Evolutionary conservation across 2,113 vertebrate species (phyloP).

Genomic region (Nothobranchius furzeri): DNA sequence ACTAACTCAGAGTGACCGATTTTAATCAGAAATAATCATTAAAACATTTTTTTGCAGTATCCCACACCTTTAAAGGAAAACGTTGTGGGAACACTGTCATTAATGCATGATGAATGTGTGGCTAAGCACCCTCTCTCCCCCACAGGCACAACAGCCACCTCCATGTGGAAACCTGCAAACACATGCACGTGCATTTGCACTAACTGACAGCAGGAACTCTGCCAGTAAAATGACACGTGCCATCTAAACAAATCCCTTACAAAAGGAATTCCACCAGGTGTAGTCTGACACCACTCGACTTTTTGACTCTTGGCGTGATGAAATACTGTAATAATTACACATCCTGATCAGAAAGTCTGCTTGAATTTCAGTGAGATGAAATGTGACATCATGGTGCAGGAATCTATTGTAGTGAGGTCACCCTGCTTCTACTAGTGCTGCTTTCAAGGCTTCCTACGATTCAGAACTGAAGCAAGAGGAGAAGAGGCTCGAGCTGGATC

Average conservation of each 20-base stretch:
- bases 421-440: conserved; percentile 15
- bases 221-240: neutral
- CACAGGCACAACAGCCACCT: no score
- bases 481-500: neutral
- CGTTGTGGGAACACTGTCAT: no score
- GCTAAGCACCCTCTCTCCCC: no score
- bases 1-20: no score
- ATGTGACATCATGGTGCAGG: conserved; percentile 53
- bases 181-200: no score
- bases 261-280: no score
- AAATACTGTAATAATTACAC: neutral
- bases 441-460: conserved; percentile 3
- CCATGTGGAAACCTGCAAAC: neutral
- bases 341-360: conserved; percentile 8
- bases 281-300: no score
- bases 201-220: conserved; percentile 11
- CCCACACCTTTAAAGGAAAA: no score
- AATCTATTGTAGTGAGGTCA: conserved; percentile 49
- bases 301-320: neutral
- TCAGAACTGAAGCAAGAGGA: neutral
- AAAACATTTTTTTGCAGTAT: no score
- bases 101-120: no score
- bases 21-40: no score
- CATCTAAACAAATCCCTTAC: no score
- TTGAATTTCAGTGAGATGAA: conserved; percentile 21